A percentile compares a stretch with the other conserved stretches of the same genome.
phyloP scores from a whole-genome alignment of 2,888 invertebrate species.

The Nephrotoma guestfalica region DNA sequence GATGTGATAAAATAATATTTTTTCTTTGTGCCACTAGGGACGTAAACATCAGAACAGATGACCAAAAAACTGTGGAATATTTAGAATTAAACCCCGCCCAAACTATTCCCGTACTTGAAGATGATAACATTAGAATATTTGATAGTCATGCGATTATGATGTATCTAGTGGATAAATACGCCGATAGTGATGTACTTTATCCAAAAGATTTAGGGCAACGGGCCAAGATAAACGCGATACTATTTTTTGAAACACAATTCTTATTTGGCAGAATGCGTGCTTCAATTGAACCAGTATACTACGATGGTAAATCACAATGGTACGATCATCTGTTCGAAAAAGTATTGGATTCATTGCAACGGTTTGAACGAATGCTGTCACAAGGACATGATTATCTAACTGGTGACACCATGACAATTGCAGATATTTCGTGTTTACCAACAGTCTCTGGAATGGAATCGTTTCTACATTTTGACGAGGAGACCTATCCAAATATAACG shows the following conservation, averaged over 20 bases:
- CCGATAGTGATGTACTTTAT: slow-evolving; percentile 33
- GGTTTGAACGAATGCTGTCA: not conserved
- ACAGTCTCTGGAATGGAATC: not conserved
- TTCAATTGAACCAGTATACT: slow-evolving; percentile 21
- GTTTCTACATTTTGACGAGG: not conserved
- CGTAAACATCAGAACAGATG: not conserved
- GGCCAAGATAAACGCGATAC: slow-evolving; percentile 32
- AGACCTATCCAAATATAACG: not conserved
- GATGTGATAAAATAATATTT: slow-evolving; percentile 4
- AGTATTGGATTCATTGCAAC: not conserved
- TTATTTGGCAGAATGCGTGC: slow-evolving; percentile 26
- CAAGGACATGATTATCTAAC: not conserved
- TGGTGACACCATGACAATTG: not conserved
- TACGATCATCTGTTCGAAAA: not conserved
- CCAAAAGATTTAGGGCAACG: slow-evolving; percentile 33
- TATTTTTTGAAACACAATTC: slow-evolving; percentile 32
- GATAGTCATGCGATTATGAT: slow-evolving; percentile 28
- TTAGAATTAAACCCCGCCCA: slow-evolving; percentile 34
- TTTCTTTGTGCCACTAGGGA: slow-evolving; percentile 20
- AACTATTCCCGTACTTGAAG: slow-evolving; percentile 33
- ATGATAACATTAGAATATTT: slow-evolving; percentile 32
- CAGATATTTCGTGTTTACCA: not conserved
- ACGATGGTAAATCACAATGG: slow-evolving; percentile 3
- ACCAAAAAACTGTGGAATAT: slow-evolving; percentile 2
- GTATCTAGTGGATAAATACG: slow-evolving; percentile 34